Evolutionary conservation across 2,888 invertebrate genomes (phyloP), one percentile per base, ranked within the genome.

Genomic region (Xylota sylvarum): DNA sequence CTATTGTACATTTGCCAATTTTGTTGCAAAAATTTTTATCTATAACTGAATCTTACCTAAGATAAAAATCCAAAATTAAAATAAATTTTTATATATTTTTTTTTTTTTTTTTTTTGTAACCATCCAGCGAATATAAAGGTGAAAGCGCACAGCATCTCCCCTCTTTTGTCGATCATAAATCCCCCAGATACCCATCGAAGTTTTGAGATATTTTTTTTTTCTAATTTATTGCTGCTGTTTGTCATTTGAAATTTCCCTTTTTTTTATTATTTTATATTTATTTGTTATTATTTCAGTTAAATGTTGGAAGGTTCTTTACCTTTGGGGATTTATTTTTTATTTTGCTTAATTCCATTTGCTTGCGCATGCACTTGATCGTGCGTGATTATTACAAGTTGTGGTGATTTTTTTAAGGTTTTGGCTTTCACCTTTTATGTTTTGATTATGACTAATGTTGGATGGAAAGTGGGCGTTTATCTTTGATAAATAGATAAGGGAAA

Each of bases 71-170:
- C 32, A 14, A 43, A 46, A 78, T 19, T 12, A 32, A 37, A 30
- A 69, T 23, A 23, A 76, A 48, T 35, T 50, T 48, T 46, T 19
- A 5, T 27, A 58, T n/a, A n/a, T n/a, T n/a, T n/a, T n/a, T n/a
- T 27, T 58, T 72, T 52, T 72, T 65, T 65, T n/a, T 27, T 58
- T 72, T 52, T 72, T 65, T 65, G 65, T 23, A 67, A 70, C 85
- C 72, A 85, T 77, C 76, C 52, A 85, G 52, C 76, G 80, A 62
- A 70, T 70, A 72, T 76, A 67, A 80, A 85, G 85, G 85, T 85
- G 85, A 85, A 85, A 85, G 85, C 85, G 85, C 80, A 48, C 55
- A 52, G 9, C 43, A 58, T 43, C 35, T 32, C 58, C 43, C 46
- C 14, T 35, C 30, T 74, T 43, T 32, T 55, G 30, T 10, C 9